Base-by-base conservation (phyloP, 2,113 vertebrate genomes). In the Chrysochloris asiatica region DNA sequence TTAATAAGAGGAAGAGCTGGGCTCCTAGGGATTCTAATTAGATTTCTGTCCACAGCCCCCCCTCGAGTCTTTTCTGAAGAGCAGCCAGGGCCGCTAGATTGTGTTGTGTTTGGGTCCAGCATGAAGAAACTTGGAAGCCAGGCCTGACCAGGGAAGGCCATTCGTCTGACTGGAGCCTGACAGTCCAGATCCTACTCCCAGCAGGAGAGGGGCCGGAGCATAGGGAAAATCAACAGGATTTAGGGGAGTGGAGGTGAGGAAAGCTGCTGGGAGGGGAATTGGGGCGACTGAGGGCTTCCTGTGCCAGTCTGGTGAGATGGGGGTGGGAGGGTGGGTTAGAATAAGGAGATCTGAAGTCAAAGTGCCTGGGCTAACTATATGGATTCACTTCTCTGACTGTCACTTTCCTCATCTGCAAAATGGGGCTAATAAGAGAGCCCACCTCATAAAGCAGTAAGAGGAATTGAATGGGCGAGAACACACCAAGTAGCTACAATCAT, bases 21-120 rank as follows among this genome's bases (percentile, higher is more conserved):
- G 72, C 72, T 96, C 92, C 0, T 0, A 89, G 91, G 90, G 89
- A 78, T 48, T 63, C 90, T 96, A 97, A 97, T 97, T 97, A 92
- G 77, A 92, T 96, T 96, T 95, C 90, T 95, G 79, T 92, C 93
- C 86, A 92, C 86, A 89, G 92, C 41, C 24, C 43, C 24, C 43
- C 76, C 89, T 83, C 8, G 5, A 4, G 6, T 45, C n/a, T 86
- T 93, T 96, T 94, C 93, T 96, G 95, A 96, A 96, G 93, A 85
- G 81, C 76, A 83, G 90, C 95, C 95, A 96, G 94, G 54, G 77
- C 73, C 0, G 36, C 89, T 91, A 83, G 94, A 90, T 76, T 36
- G 48, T 81, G 90, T 92, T 94, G 88, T 93, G 56, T 75, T 93
- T 95, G 95, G 93, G 96, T 89, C 83, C 92, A 86, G 86, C 13